Evolutionary conservation across 2,888 invertebrate genomes (phyloP), one percentile per base, ranked within the genome.

Genomic region (Thyatira batis): DNA sequence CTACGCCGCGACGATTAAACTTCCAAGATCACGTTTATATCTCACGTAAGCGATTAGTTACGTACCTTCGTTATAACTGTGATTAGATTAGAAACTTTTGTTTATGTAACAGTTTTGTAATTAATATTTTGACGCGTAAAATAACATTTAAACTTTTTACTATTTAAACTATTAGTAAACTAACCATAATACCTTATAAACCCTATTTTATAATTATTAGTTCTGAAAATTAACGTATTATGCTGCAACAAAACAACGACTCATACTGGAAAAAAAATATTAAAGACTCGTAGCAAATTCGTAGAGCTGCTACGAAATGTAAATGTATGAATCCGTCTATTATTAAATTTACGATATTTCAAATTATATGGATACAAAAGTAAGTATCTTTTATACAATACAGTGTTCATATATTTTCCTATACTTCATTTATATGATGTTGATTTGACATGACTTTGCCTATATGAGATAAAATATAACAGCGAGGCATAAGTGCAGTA

Each of bases 1-100:
- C 89, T 82, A 76, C 77, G 82, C 77, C 79, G 76, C 81, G 81
- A 74, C 81, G 84, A 86, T 88, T 83, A 84, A 88, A 86, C 87
- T 87, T 77, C 56, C 70, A 68, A 85, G 87, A 87, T 87, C 84
- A 80, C 76, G 78, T 81, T 76, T 76, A 78, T 74, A 76, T 80
- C 79, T 48, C 48, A 75, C 69, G 72, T 73, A 72, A 71, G 69
- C 69, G 76, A 67, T 76, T 73, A 67, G 71, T 73, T 76, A 71
- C 67, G 61, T 70, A 70, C 72, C 65, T 65, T 10, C 20, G 57
- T 65, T 60, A 57, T 73, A 67, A 78, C 71, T 77, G 76, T 73
- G 71, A 80, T 78, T 71, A 70, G 79, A 78, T 78, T 71, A 70
- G 78, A 78, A 81, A 79, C 80, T 79, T 80, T 71, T 76, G 77